phyloP scores from a whole-genome alignment of 2,797 vertebrate species.

The Chiroxiphia lanceolata region DNA sequence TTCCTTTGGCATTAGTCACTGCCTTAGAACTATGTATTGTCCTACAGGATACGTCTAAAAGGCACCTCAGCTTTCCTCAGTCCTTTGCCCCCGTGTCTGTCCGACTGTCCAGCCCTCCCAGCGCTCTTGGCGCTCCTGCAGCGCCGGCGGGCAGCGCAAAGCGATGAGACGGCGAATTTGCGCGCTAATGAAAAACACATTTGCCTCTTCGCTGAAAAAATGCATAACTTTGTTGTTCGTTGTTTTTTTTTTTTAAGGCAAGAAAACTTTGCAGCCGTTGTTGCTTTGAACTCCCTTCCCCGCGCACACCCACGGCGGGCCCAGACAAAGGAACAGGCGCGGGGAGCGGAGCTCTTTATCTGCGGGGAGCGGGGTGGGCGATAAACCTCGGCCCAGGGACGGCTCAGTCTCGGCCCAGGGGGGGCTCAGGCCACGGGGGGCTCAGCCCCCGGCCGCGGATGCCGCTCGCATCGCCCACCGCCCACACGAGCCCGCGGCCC shows the following conservation, averaged over 20 bases:
- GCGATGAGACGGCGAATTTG: fast-evolving
- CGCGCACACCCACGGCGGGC: fast-evolving
- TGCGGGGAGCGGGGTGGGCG: neutral
- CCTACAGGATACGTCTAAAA: neutral
- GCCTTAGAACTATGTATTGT: neutral
- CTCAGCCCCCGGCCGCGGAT: fast-evolving
- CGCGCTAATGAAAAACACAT: neutral
- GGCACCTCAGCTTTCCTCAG: neutral
- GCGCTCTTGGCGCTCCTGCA: fast-evolving
- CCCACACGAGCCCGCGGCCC: neutral
- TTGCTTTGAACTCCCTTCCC: neutral
- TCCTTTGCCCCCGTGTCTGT: fast-evolving
- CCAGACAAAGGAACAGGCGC: neutral
- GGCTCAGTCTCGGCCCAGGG: neutral
- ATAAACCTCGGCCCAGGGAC: neutral
- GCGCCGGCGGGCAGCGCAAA: fast-evolving
- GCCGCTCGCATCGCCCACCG: neutral
- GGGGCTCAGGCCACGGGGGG: neutral
- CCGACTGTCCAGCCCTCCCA: fast-evolving
- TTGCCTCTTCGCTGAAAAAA: neutral
- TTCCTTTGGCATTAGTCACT: neutral
- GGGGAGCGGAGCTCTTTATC: neutral
- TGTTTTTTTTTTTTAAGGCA: fast-evolving
- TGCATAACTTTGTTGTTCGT: neutral
- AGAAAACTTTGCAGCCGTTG: fast-evolving